phyloP scores from a whole-genome alignment of 2,113 vertebrate species.

The Bettongia penicillata region DNA sequence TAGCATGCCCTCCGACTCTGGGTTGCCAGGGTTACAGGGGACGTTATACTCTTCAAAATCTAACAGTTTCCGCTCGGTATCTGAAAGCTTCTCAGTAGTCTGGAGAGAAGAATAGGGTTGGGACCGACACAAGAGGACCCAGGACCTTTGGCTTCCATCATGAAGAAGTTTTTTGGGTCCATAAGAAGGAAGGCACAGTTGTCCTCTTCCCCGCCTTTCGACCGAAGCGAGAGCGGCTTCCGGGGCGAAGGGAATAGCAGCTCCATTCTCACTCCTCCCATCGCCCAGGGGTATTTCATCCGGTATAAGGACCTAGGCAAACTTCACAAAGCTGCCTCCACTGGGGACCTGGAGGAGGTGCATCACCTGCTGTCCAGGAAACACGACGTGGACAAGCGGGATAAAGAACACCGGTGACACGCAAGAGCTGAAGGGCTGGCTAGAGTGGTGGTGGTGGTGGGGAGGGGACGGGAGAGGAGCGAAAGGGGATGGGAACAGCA shows the following conservation, averaged over 20 bases:
- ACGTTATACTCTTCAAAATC: background rate
- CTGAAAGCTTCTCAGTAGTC: background rate
- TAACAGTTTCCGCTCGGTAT: background rate
- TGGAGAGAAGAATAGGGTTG: background rate
- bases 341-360: slow-evolving; percentile 87
- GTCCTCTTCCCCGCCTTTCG: background rate
- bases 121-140: background rate
- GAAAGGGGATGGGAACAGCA: background rate
- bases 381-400: slow-evolving; percentile 85
- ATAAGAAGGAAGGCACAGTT: background rate
- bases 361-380: slow-evolving; percentile 85
- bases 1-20: background rate
- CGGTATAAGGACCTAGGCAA: slow-evolving; percentile 87
- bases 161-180: background rate
- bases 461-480: no score
- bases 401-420: slow-evolving; percentile 89
- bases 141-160: background rate
- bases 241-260: background rate
- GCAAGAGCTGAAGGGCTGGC: background rate
- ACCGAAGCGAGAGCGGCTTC: background rate
- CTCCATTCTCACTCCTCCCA: background rate
- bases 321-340: slow-evolving; percentile 89
- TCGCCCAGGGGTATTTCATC: slow-evolving; percentile 81
- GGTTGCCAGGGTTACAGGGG: background rate
- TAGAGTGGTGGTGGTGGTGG: background rate